Evolutionary conservation across 1,140 invertebrate species (phyloP).

Genomic region (Trichomalopsis sarcophagae): DNA sequence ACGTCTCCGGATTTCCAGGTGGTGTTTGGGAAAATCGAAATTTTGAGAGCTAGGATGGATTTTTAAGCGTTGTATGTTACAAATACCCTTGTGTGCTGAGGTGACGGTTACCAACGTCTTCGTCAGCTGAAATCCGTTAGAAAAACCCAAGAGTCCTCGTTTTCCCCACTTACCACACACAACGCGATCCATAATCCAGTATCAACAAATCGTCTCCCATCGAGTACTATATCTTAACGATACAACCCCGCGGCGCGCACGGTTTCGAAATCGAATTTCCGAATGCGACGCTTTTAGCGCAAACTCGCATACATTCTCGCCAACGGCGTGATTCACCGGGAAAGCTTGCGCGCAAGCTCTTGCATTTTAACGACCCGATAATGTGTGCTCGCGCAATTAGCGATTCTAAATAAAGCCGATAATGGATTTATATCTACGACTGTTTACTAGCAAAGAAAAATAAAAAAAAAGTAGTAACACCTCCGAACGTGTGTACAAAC

Average conservation of each 20-base stretch:
- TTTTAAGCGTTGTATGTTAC: too few species aligned
- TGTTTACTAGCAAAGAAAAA: too few species aligned
- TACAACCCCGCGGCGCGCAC: neutral
- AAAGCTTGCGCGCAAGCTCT: neutral
- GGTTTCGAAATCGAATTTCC: neutral
- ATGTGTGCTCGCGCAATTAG: neutral
- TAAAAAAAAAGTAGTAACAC: too few species aligned
- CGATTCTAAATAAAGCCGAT: neutral
- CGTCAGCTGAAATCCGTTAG: too few species aligned
- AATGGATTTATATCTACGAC: neutral
- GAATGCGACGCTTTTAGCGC: neutral
- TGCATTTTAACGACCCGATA: conserved; percentile 1
- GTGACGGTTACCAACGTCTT: too few species aligned
- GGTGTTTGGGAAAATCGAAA: neutral
- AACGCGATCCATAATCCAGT: too few species aligned
- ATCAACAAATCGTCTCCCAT: neutral
- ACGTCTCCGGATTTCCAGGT: neutral
- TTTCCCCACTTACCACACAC: too few species aligned
- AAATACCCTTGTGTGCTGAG: too few species aligned
- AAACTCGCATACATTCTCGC: neutral
- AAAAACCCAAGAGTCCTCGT: too few species aligned
- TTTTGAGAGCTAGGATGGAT: neutral
- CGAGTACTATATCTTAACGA: neutral
- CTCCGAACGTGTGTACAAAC: too few species aligned
- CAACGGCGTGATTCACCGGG: neutral